phyloP scores from a whole-genome alignment of 2,888 invertebrate species.

The Cremastinae sp. region DNA sequence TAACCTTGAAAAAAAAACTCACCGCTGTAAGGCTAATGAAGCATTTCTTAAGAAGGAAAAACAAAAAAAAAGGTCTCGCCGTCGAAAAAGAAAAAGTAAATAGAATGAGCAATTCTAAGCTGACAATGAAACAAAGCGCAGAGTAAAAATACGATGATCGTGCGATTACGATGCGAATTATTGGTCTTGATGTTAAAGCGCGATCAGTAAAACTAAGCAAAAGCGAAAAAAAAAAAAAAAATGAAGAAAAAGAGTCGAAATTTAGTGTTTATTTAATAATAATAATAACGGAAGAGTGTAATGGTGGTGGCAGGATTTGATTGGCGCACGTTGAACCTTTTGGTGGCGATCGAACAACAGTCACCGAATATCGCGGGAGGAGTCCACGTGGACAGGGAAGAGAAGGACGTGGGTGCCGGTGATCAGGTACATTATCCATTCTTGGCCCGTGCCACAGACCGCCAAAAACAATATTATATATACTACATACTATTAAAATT shows the following conservation, averaged over 20 bases:
- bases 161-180: too few relatives aligned
- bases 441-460: slow-evolving; percentile 79
- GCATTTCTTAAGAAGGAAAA: not conserved
- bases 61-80: not conserved
- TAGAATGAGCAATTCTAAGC: not conserved
- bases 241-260: slow-evolving; percentile 52
- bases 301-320: slow-evolving; percentile 92
- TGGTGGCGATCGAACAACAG: slow-evolving; percentile 98
- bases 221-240: slow-evolving; percentile 3
- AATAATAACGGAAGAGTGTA: slow-evolving; percentile 75
- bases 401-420: slow-evolving; percentile 97
- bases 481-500: slow-evolving; percentile 36
- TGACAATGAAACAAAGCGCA: not conserved
- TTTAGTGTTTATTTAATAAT: slow-evolving; percentile 68
- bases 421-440: slow-evolving; percentile 91
- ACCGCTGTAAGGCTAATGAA: too few relatives aligned
- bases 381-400: slow-evolving; percentile 93
- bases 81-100: not conserved
- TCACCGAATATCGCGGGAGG: slow-evolving; percentile 97
- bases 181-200: too few relatives aligned
- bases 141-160: not conserved
- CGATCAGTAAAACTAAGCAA: too few relatives aligned
- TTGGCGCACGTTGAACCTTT: slow-evolving; percentile 99
- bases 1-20: too few relatives aligned
- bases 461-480: slow-evolving; percentile 69